Conservation (phyloP, 2,113 vertebrate genomes). For the Mastomys natalensis region DNA sequence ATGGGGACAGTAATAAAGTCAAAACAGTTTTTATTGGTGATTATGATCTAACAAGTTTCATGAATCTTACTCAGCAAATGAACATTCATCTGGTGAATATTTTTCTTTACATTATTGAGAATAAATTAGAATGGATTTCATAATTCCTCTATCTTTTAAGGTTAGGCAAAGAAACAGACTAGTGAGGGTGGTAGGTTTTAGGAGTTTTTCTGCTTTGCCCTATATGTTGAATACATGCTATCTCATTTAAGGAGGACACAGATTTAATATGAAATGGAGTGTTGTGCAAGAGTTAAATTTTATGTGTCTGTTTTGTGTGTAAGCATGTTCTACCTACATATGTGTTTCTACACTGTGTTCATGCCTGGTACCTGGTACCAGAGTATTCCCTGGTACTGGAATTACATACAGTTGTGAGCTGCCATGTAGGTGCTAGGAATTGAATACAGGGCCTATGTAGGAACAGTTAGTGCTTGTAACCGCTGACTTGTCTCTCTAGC, state of each 20-base stretch:
- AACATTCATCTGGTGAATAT: not conserved
- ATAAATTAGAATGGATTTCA: not conserved
- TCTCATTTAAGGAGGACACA: not conserved
- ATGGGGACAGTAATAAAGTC: not conserved
- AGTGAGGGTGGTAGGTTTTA: not conserved
- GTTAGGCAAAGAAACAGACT: not conserved
- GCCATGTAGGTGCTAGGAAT: not conserved
- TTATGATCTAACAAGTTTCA: not conserved
- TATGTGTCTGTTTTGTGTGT: not conserved
- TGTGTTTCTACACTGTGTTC: not conserved
- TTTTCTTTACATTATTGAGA: not conserved
- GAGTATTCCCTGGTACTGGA: not conserved
- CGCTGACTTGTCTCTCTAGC: not conserved
- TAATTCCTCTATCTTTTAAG: not conserved
- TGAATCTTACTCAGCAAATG: not conserved
- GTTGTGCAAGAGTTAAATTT: not conserved
- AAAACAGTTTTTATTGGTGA: not conserved
- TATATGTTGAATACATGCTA: not conserved
- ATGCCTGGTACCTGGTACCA: not conserved
- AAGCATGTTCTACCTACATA: not conserved
- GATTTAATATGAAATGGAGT: conserved; percentile 18
- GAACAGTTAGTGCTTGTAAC: not conserved
- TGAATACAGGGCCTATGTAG: not conserved
- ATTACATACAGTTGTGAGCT: not conserved
- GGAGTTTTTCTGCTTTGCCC: not conserved